Percentiles rank a stretch among this genome's conserved stretches.
These are phyloP conservation scores for Columbina picui DNA, from an alignment of 2,113 vertebrate genomes.

Conservation along the genomic window DNA sequence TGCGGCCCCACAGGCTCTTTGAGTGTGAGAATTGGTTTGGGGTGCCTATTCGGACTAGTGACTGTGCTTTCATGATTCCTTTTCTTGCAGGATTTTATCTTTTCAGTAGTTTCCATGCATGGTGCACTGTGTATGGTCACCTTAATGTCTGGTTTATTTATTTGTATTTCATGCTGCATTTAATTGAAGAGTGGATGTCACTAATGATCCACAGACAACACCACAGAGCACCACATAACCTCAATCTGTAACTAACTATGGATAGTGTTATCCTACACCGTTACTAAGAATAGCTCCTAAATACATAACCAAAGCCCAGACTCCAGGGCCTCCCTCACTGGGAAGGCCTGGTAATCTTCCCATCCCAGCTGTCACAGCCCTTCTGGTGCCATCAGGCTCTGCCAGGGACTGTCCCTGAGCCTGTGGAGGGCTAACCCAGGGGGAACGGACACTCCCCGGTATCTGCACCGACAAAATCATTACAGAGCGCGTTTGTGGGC, in stretches of 20 bases:
- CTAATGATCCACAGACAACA: neutral
- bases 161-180: neutral
- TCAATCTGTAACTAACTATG: neutral
- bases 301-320: neutral
- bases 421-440: neutral
- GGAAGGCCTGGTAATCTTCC: neutral
- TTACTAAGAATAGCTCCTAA: neutral
- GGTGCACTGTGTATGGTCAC: neutral
- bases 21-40: neutral
- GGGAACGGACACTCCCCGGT: neutral
- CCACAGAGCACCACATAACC: neutral
- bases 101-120: neutral
- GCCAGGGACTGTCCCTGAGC: neutral
- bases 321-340: neutral
- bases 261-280: neutral
- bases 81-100: neutral
- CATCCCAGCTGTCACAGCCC: neutral
- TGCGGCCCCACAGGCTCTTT: accelerated
- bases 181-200: neutral
- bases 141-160: neutral
- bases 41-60: neutral
- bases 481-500: neutral
- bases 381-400: neutral
- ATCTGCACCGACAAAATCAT: accelerated
- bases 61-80: neutral